These are phyloP conservation scores for Porites lobata DNA, from an alignment of 92 coral and sea anemone species.

Conservation along the genomic window DNA sequence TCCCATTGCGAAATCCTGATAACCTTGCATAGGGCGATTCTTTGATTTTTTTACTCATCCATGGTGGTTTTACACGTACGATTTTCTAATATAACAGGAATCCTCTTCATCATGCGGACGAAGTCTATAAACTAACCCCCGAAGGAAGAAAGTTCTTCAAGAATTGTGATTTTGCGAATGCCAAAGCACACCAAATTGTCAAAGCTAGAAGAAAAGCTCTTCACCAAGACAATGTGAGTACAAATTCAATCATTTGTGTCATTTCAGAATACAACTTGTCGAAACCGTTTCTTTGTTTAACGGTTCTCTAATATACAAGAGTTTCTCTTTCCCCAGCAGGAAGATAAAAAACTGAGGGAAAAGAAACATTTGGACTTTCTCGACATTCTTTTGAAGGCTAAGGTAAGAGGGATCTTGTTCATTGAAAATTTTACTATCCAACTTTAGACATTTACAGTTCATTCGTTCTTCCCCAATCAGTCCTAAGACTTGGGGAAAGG, in stretches of 20 bases:
- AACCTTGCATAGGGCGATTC: too few relatives aligned
- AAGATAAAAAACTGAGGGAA: slow-evolving; percentile 7
- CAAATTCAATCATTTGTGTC: background rate
- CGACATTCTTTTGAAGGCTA: slow-evolving; percentile 74
- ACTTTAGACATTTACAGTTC: too few relatives aligned
- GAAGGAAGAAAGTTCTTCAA: background rate
- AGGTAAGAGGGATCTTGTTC: slow-evolving; percentile 37
- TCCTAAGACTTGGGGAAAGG: too few relatives aligned
- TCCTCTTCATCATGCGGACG: background rate
- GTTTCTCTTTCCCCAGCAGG: background rate
- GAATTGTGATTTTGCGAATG: background rate
- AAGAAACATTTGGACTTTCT: slow-evolving; percentile 59
- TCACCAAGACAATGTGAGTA: slow-evolving; percentile 4
- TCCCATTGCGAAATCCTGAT: too few relatives aligned
- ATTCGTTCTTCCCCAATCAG: too few relatives aligned
- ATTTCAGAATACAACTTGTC: background rate
- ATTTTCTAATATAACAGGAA: background rate
- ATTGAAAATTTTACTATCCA: too few relatives aligned
- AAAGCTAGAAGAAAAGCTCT: slow-evolving; percentile 3
- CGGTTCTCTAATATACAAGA: background rate
- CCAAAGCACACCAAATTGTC: slow-evolving; percentile 15
- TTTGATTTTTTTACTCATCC: too few relatives aligned
- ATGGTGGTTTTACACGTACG: background rate
- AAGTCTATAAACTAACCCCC: background rate
- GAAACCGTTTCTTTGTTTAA: background rate